Percentiles rank a stretch among this genome's conserved stretches.
phyloP scores from a whole-genome alignment of 1,140 invertebrate genomes.

The Pseudomyrmex gracilis region DNA sequence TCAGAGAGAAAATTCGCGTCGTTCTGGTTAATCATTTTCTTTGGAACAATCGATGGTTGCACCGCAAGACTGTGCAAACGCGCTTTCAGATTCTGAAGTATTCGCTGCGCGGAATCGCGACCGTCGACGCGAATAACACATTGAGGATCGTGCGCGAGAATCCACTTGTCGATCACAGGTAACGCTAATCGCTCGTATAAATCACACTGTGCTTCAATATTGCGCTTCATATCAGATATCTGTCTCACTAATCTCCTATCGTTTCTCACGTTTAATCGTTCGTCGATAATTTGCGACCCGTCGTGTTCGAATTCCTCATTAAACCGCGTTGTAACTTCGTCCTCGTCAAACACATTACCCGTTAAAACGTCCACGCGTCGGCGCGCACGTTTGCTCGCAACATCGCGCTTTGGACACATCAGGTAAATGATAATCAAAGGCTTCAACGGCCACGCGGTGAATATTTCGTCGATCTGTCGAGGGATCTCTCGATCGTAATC shows the following conservation, averaged over 20 bases:
- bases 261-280: neutral
- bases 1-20: conserved; percentile 14
- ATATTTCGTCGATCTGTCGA: conserved; percentile 71
- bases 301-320: neutral
- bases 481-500: conserved; percentile 36
- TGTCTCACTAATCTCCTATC: conserved; percentile 9
- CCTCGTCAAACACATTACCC: conserved; percentile 68
- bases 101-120: conserved; percentile 79
- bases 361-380: conserved; percentile 83
- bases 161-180: conserved; percentile 83
- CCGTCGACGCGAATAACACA: conserved; percentile 87
- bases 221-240: conserved; percentile 17
- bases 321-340: neutral
- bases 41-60: conserved; percentile 82
- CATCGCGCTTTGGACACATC: conserved; percentile 85
- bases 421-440: conserved; percentile 86
- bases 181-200: conserved; percentile 76
- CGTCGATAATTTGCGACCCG: neutral
- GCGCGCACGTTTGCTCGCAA: conserved; percentile 81
- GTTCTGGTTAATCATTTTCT: conserved; percentile 40
- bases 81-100: conserved; percentile 84
- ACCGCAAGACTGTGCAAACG: conserved; percentile 82
- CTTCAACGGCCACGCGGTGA: conserved; percentile 77
- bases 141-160: conserved; percentile 85
- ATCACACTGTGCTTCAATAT: conserved; percentile 48